phyloP scores from a whole-genome alignment of 2,888 invertebrate species.

The Polia nebulosa region DNA sequence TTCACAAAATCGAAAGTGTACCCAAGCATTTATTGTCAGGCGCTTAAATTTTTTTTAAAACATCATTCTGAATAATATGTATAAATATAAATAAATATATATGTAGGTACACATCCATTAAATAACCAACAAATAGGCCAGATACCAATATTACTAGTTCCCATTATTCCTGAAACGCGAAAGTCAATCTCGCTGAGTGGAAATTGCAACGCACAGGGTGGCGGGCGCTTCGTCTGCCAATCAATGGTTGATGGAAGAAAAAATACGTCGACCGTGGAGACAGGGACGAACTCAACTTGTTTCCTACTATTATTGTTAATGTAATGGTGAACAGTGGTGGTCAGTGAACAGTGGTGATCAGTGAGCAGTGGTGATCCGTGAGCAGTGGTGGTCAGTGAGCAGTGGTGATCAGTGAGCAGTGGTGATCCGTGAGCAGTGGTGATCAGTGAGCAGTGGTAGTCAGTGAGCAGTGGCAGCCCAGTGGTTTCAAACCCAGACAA shows the following conservation, averaged over 20 bases:
- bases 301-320: neutral
- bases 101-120: too few species aligned
- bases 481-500: too few species aligned
- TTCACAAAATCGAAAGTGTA: neutral
- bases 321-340: too few species aligned
- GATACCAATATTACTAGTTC: slow-evolving; percentile 14
- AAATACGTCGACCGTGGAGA: slow-evolving; percentile 46
- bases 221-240: slow-evolving; percentile 54
- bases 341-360: too few species aligned
- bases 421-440: too few species aligned
- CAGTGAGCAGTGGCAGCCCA: too few species aligned
- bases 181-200: slow-evolving; percentile 63
- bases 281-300: slow-evolving; percentile 35
- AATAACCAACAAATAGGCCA: neutral
- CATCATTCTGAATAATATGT: too few species aligned
- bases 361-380: too few species aligned
- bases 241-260: slow-evolving; percentile 60
- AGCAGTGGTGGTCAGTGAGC: too few species aligned
- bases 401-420: too few species aligned
- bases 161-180: slow-evolving; percentile 46
- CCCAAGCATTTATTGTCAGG: neutral
- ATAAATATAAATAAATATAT: too few species aligned
- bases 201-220: slow-evolving; percentile 56
- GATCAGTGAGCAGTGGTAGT: too few species aligned
- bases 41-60: neutral